Evolutionary conservation across 2,888 invertebrate genomes (phyloP).

Genomic region (Lucinisca nassula): DNA sequence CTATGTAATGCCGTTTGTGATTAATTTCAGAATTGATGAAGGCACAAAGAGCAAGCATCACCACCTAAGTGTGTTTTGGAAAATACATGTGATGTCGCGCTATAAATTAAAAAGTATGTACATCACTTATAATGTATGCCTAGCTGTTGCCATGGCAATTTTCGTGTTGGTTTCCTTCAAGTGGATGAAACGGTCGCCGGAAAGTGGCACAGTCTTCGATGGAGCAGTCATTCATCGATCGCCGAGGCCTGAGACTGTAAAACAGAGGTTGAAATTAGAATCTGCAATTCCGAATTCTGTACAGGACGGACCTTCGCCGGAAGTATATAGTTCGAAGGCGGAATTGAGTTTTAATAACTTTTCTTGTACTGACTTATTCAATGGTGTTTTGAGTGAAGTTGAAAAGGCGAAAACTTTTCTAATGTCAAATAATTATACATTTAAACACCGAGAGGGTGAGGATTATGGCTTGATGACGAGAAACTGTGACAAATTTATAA

Average conservation of each 20-base stretch:
- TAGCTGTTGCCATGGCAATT: constrained; percentile 35
- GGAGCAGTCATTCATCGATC: constrained; percentile 39
- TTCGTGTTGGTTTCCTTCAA: constrained; percentile 31
- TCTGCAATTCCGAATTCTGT: neutral
- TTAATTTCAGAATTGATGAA: too few species aligned
- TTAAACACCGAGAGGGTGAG: too few species aligned
- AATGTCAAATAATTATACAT: too few species aligned
- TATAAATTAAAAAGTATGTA: neutral
- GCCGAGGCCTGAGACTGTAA: neutral
- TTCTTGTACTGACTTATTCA: too few species aligned
- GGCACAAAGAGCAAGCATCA: too few species aligned
- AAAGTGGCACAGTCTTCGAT: constrained; percentile 32
- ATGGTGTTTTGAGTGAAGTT: too few species aligned
- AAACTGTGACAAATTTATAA: constrained; percentile 61
- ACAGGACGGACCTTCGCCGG: constrained; percentile 3
- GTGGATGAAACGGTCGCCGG: constrained; percentile 36
- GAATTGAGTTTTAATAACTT: too few species aligned
- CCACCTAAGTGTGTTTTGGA: too few species aligned
- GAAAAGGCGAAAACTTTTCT: too few species aligned
- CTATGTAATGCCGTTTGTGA: too few species aligned
- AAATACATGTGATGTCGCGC: too few species aligned
- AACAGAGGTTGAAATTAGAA: neutral
- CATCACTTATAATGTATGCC: constrained; percentile 7
- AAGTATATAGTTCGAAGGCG: too few species aligned
- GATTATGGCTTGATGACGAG: neutral